Evolutionary conservation across 1,140 invertebrate species (phyloP).

Genomic region (Gonatopus flavifemur): DNA sequence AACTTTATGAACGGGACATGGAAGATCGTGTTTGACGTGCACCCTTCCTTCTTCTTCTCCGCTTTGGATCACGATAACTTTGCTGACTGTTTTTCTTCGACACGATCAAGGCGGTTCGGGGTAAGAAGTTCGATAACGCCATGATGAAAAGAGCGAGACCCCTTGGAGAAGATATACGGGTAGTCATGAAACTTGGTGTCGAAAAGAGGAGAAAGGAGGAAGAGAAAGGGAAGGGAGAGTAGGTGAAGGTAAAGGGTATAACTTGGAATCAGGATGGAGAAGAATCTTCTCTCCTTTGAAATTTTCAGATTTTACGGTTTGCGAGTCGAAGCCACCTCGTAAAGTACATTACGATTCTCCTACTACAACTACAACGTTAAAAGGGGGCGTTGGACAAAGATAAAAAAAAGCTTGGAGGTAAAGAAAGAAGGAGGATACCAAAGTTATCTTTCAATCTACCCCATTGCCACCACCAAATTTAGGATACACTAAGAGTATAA

Average conservation of each 20-base stretch:
- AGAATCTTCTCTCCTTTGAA: slow-evolving; percentile 31
- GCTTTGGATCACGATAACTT: too few relatives aligned
- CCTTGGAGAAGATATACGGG: neutral
- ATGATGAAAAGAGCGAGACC: neutral
- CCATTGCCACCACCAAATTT: neutral
- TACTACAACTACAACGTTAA: slow-evolving; percentile 15
- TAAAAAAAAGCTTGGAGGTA: neutral
- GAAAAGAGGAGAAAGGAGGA: neutral
- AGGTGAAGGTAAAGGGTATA: neutral
- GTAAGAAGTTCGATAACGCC: neutral
- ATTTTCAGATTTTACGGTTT: slow-evolving; percentile 38
- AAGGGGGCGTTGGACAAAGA: neutral
- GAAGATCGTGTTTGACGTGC: too few relatives aligned
- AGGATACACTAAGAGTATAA: too few relatives aligned
- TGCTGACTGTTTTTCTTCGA: too few relatives aligned
- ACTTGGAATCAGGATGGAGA: neutral
- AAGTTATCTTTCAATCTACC: slow-evolving; percentile 39
- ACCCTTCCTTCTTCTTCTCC: too few relatives aligned
- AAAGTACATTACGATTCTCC: too few relatives aligned
- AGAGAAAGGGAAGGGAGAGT: neutral
- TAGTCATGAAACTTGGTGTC: neutral
- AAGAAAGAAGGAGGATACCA: neutral
- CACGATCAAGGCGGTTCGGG: neutral
- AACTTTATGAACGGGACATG: too few relatives aligned
- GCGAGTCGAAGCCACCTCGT: slow-evolving; percentile 28